Conservation (phyloP, 1,140 invertebrate genomes). For the Zaprionus davidi region DNA sequence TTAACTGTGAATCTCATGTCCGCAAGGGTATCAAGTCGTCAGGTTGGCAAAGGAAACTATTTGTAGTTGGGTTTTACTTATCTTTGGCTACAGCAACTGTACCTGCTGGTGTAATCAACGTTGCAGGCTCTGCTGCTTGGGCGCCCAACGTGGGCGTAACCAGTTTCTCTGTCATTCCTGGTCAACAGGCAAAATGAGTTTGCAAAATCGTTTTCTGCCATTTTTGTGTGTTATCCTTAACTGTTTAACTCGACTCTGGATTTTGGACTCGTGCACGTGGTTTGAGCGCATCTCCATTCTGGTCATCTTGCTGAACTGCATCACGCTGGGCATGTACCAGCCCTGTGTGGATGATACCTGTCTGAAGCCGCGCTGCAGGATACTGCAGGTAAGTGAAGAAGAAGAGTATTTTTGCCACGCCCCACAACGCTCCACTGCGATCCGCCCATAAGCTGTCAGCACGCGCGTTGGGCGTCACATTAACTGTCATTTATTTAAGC, state of each 20-base stretch:
- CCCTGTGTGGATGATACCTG: conserved; percentile 98
- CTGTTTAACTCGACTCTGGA: conserved; percentile 1
- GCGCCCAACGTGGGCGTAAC: background rate
- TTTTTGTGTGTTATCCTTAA: conserved; percentile 22
- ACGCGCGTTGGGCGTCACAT: conserved; percentile 72
- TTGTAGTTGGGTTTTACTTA: background rate
- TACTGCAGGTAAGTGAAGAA: conserved; percentile 91
- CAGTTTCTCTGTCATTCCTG: background rate
- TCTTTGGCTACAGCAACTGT: background rate
- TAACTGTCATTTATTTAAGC: conserved; percentile 81
- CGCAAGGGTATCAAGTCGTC: background rate
- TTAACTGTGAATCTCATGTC: no score
- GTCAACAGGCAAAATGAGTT: background rate
- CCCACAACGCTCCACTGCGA: background rate
- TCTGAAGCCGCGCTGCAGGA: conserved; percentile 94
- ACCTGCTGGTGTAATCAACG: background rate
- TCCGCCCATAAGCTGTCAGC: conserved; percentile 36
- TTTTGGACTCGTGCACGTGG: conserved; percentile 89
- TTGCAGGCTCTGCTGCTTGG: background rate
- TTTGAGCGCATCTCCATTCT: conserved; percentile 99
- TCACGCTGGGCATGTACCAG: conserved; percentile 99
- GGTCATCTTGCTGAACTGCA: conserved; percentile 99
- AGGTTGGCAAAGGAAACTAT: background rate
- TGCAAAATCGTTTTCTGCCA: background rate
- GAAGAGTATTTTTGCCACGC: background rate